Base-by-base conservation (phyloP, 2,888 invertebrate species). In the Hoplodrina blanda region DNA sequence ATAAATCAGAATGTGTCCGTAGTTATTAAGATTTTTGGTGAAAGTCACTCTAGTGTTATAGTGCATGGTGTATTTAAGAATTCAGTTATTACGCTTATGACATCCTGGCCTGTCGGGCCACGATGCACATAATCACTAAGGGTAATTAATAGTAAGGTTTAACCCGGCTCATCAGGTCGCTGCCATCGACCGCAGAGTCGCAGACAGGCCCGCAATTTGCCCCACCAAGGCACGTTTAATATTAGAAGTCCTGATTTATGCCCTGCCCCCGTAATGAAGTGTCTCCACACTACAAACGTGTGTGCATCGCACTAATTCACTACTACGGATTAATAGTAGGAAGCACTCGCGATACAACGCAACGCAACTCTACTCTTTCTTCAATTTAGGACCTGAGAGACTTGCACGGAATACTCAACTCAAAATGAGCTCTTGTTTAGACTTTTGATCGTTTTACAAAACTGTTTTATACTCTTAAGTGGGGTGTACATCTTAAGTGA, bases 191-290 rank as follows among this genome's bases (percentile, higher is more conserved):
- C 91, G 89, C 91, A 89, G 84, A 89, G 87, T 88, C 87, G 78
- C 83, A 81, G 83, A 83, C 84, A 84, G 83, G 87, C 85, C 89
- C 89, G 91, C 94, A 95, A 95, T 95, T 95, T 94, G 94, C 94
- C 92, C 91, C 91, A 91, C 91, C 91, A 95, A 95, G 95, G 95
- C 96, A 94, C 93, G 96, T 96, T 96, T 96, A 96, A 96, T 96
- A 96, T 96, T 96, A 96, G 96, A 96, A 95, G 94, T 93, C 93
- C 94, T 96, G 95, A 96, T 96, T 96, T 96, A 96, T 95, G 92
- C 83, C 90, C 93, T 91, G 89, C 92, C 93, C 92, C 91, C 92
- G 91, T 96, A 96, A 96, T 96, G 95, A 95, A 96, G 95, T 95
- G 94, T 95, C 96, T 91, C 93, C 91, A 91, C 93, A 92, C 93